Percentiles rank a stretch among this genome's conserved stretches.
phyloP scores from a whole-genome alignment of 2,888 invertebrate genomes.

The Chymomyza fuscimana region DNA sequence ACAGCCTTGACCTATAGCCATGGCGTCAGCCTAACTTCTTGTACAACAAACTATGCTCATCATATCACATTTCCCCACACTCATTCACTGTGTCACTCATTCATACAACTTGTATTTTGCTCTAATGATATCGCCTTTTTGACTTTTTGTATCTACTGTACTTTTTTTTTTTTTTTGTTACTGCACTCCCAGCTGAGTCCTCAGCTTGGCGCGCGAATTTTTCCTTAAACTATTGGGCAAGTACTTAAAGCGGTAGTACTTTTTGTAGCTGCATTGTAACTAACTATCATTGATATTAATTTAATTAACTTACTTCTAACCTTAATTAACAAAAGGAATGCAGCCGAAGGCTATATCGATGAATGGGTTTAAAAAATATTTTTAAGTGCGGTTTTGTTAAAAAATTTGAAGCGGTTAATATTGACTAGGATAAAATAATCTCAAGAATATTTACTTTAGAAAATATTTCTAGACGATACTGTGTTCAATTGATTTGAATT shows the following conservation, averaged over 20 bases:
- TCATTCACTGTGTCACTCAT: constrained; percentile 6
- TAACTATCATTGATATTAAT: neutral
- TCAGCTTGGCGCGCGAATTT: neutral
- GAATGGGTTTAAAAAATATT: no score
- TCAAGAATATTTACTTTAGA: no score
- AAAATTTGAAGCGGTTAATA: no score
- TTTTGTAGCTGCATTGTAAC: neutral
- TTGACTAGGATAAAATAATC: no score
- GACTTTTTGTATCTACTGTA: neutral
- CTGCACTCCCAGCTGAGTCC: neutral
- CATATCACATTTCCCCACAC: constrained; percentile 15
- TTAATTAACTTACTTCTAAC: neutral
- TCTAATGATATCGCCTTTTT: neutral
- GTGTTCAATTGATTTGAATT: no score
- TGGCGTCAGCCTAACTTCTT: neutral
- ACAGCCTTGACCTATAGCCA: constrained; percentile 7
- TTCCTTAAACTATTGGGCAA: neutral
- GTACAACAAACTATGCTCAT: neutral
- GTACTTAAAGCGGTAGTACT: neutral
- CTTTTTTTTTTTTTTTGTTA: neutral
- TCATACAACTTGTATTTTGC: neutral
- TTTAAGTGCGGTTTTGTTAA: no score
- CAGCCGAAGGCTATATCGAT: neutral
- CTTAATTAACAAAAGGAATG: neutral
- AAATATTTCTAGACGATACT: no score